These are phyloP conservation scores for Pipistrellus pipistrellus DNA, from an alignment of 2,797 vertebrate genomes.

Conservation along the genomic window DNA sequence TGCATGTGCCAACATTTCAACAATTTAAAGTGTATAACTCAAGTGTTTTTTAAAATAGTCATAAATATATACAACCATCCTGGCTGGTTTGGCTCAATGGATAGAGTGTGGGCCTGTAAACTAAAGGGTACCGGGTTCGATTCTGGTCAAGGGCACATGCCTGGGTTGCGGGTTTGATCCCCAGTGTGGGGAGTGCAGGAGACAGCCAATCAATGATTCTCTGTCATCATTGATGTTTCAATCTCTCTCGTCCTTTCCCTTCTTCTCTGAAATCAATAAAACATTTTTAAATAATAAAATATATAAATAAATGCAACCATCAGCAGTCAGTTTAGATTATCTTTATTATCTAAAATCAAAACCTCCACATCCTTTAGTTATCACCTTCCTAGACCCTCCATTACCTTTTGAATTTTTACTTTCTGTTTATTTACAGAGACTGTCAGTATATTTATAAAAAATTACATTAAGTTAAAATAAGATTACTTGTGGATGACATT, in stretches of 20 bases:
- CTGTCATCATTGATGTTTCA: too few species aligned
- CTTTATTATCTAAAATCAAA: neutral
- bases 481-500: neutral
- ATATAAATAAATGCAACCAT: neutral
- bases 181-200: too few species aligned
- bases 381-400: neutral
- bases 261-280: too few species aligned
- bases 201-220: too few species aligned
- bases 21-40: neutral
- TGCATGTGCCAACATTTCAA: neutral
- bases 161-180: too few species aligned
- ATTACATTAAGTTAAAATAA: conserved; percentile 25
- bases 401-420: neutral
- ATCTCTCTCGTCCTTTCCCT: too few species aligned
- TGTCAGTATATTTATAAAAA: neutral
- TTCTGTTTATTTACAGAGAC: conserved; percentile 1
- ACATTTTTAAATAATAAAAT: too few species aligned
- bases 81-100: too few species aligned
- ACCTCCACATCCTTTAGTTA: neutral
- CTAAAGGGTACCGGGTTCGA: too few species aligned
- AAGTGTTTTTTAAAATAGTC: neutral
- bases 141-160: too few species aligned
- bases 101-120: too few species aligned
- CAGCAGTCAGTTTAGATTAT: neutral
- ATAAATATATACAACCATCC: neutral